Conservation (phyloP, 1,140 invertebrate genomes). For the Eumeta japonica region DNA sequence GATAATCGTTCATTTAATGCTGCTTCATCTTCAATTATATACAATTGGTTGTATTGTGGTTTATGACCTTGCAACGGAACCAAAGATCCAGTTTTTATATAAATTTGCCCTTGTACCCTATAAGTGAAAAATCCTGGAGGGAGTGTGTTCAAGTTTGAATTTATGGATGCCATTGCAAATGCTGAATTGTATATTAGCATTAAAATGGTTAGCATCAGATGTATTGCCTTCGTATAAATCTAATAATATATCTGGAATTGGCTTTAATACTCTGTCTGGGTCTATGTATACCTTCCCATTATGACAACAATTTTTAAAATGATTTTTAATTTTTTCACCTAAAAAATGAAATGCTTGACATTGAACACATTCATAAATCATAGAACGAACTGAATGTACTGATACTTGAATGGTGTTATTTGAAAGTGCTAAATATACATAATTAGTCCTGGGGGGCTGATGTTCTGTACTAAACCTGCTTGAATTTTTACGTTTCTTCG, state of each 20-base stretch:
- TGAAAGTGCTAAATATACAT: constrained; percentile 17
- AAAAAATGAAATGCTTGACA: too few species aligned
- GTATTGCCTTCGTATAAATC: constrained; percentile 20
- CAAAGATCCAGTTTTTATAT: constrained; percentile 14
- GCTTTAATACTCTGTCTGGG: constrained; percentile 13
- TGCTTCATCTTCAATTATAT: constrained; percentile 19
- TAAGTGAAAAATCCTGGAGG: constrained; percentile 18
- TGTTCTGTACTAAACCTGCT: too few species aligned
- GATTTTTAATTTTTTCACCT: constrained; percentile 17
- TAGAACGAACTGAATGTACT: too few species aligned
- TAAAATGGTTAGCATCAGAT: constrained; percentile 19
- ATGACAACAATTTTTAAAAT: constrained; percentile 19
- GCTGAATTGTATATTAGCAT: constrained; percentile 14
- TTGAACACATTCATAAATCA: too few species aligned
- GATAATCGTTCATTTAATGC: constrained; percentile 18
- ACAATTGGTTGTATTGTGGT: constrained; percentile 17
- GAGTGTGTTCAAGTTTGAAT: constrained; percentile 15
- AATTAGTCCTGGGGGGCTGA: constrained; percentile 15
- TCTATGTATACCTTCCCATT: constrained; percentile 17
- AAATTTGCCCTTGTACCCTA: constrained; percentile 16
- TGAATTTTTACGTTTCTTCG: constrained; percentile 18
- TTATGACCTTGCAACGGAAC: constrained; percentile 15
- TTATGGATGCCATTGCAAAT: too few species aligned
- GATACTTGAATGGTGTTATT: too few species aligned
- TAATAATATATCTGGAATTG: constrained; percentile 19